A percentile compares a stretch with the other conserved stretches of the same genome.
These are phyloP conservation scores for Trogon surrucura DNA, from an alignment of 2,113 vertebrate species.

Conservation along the genomic window DNA sequence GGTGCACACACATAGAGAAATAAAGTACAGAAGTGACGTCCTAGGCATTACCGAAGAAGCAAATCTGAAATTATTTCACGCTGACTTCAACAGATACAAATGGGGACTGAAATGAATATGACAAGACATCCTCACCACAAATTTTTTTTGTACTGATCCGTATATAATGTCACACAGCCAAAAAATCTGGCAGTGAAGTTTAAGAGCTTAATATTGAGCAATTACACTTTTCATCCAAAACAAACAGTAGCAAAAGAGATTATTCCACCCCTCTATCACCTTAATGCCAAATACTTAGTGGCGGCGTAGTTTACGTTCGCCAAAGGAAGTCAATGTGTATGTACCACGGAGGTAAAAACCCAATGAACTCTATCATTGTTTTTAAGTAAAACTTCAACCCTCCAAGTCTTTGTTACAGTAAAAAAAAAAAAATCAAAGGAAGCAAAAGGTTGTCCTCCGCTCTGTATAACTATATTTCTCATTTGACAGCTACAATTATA, in stretches of 20 bases:
- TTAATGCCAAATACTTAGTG: not conserved
- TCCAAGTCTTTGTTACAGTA: conserved; percentile 49
- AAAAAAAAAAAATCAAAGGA: conserved; percentile 15
- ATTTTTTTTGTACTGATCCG: not conserved
- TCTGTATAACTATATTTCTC: conserved; percentile 66
- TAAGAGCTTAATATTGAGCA: not conserved
- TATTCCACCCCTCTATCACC: not conserved
- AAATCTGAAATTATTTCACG: not conserved
- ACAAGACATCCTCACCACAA: not conserved
- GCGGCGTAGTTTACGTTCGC: not conserved
- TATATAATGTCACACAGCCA: not conserved
- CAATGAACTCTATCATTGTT: not conserved
- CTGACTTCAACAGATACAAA: not conserved
- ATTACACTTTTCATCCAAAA: not conserved
- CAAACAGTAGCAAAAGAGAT: not conserved
- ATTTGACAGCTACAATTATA: conserved; percentile 79
- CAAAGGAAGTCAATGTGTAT: not conserved
- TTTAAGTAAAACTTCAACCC: conserved; percentile 6
- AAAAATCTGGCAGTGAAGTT: not conserved
- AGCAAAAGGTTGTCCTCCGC: conserved; percentile 41
- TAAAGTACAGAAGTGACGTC: not conserved
- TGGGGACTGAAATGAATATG: not conserved
- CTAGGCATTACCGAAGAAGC: not conserved
- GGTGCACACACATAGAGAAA: not conserved
- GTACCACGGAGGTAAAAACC: not conserved